Evolutionary conservation across 2,113 vertebrate species (phyloP), one percentile per base, ranked within the genome.

Genomic region (Nothoprocta perdicaria): DNA sequence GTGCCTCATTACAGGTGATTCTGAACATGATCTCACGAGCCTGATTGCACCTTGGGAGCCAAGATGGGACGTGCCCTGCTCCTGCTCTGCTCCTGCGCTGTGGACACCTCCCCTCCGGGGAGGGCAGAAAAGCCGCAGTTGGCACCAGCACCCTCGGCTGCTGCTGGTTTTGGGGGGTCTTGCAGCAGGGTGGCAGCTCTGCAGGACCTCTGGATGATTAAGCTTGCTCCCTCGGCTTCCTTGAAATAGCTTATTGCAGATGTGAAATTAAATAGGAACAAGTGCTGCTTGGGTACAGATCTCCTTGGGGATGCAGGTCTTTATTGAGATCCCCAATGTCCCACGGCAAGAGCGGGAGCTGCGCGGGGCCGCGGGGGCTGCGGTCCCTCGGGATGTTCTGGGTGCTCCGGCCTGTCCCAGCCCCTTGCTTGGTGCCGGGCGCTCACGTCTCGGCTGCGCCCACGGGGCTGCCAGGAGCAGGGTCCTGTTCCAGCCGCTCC

Each of bases 11-110:
- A 41, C 93, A 98, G 97, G 84, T 97, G 40, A 97, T 98, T 80
- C 75, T 98, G 93, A 95, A 92, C 62, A 96, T 96, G 61, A 93
- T 98, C 91, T 95, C 94, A 68, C 94, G 86, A 94, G 45, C 84
- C 9, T 92, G 92, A 95, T 8, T 48, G 35, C 52, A 23, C 1
- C 5, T 29, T 0, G 2, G 75, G 53, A 74, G 24, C 55, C 43
- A 82, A 75, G 18, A 10, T 10, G 31, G 29, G 43, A 45, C 35
- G 48, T 11, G 5, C 21, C 43, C 19, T 7, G 14, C 14, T 14
- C 38, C 24, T 2, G 21, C 53, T 6, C 60, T 58, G 12, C 66
- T 66, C 19, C n/a, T 23, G 40, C 57, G 15, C n/a, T 23, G 3
- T 40, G 33, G 57, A 29, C 31, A 45, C 41, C 74, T 35, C 18